Base-by-base conservation (phyloP, 2,797 vertebrate genomes). In the Microhierax caerulescens region DNA sequence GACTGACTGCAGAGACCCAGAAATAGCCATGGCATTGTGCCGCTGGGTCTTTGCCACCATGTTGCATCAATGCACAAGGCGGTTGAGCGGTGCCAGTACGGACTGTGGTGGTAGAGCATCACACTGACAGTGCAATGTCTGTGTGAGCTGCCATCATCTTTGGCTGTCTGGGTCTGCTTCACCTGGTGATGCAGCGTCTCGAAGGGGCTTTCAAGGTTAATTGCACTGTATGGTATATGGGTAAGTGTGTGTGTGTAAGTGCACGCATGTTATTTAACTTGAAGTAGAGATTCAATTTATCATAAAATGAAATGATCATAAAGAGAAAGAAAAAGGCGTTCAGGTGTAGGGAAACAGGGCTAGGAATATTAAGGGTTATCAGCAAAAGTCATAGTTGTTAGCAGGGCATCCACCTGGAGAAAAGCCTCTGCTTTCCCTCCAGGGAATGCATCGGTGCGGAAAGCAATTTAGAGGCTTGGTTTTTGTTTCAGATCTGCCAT, bases 1-100 rank as follows among this genome's bases (percentile, higher is more conserved):
- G 47, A 67, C 53, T 69, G 77, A 36, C 34, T 65, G 80, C 87
- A 56, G 57, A 67, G 59, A n/a, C 53, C 53, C 81, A 88, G 79
- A 86, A 96, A 93, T 88, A 97, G 89, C 76, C 32, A 16, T 36
- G 77, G 94, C 88, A 6, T 27, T 17, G 61, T 68, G 82, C 92
- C 74, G 20, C 76, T 0, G 0, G 61, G 51, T 41, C 85, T 92
- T 60, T 79, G 88, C 48, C 78, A 19, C 0, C 8, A 19, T 3
- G 20, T 69, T 70, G 67, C 67, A 78, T 85, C 88, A 48, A 25
- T 19, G 21, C 0, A 8, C 53, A 7, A 34, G 1, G 41, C 34
- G 64, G 25, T 19, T 32, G 78, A 36, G 50, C 2, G 3, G 28
- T 34, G 43, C 53, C 2, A 2, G 5, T 20, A 20, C 0, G 20